Conservation (phyloP, 2,113 vertebrate genomes). For the Atherinomorus stipes region DNA sequence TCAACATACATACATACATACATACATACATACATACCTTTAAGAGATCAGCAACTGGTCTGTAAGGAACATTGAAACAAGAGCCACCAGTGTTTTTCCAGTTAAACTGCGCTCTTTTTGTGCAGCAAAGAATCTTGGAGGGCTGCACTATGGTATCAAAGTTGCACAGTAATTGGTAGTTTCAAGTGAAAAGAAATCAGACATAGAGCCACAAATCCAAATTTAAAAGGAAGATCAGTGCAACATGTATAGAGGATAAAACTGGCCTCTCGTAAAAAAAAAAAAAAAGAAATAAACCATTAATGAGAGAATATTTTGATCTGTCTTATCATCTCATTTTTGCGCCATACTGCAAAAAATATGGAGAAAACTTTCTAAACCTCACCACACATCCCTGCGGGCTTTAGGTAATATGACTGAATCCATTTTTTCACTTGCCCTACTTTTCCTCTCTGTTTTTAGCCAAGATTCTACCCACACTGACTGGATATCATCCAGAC, state of each 20-base stretch:
- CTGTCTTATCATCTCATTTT: background rate
- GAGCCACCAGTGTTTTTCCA: background rate
- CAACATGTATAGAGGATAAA: background rate
- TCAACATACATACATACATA: too few species aligned
- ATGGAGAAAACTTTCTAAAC: constrained; percentile 4
- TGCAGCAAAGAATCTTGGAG: too few species aligned
- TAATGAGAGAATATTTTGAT: background rate
- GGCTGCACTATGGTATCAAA: too few species aligned
- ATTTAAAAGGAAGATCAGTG: background rate
- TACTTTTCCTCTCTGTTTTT: constrained; percentile 40
- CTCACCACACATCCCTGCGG: constrained; percentile 1
- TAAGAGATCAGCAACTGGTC: too few species aligned
- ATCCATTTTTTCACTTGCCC: constrained; percentile 32
- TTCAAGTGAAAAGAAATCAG: too few species aligned
- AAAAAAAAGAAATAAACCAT: background rate
- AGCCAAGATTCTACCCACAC: constrained; percentile 26
- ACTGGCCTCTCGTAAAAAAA: background rate
- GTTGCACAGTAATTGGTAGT: too few species aligned
- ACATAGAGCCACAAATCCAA: too few species aligned
- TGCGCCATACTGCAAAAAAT: background rate
- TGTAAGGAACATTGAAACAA: background rate
- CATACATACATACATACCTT: too few species aligned
- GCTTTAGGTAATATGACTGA: constrained; percentile 30
- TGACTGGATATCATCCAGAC: background rate
- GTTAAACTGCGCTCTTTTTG: background rate